A percentile compares a stretch with the other conserved stretches of the same genome.
These are phyloP conservation scores for Sula dactylatra DNA, from an alignment of 2,113 vertebrate genomes.

Conservation along the genomic window DNA sequence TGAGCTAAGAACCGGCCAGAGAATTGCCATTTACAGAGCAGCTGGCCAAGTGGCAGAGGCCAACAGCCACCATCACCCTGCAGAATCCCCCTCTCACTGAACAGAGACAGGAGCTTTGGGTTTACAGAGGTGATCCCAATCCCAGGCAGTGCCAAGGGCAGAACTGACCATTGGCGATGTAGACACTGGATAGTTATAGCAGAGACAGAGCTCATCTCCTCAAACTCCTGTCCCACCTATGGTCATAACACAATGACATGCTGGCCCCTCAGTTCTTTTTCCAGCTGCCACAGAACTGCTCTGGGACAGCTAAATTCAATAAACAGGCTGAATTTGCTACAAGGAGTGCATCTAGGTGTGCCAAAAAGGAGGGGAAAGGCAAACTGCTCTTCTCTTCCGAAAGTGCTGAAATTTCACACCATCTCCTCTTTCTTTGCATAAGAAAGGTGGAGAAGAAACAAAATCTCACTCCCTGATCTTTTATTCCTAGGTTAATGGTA, in stretches of 20 bases:
- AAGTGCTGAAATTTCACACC: not conserved
- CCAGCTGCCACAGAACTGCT: not conserved
- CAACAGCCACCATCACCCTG: not conserved
- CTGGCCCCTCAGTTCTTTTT: not conserved
- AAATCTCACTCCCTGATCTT: not conserved
- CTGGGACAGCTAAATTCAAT: not conserved
- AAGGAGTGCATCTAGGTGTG: not conserved
- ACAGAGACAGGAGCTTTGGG: not conserved
- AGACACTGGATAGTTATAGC: not conserved
- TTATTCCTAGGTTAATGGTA: not conserved
- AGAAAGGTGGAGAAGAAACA: not conserved
- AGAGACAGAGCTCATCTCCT: not conserved
- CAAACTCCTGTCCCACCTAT: not conserved
- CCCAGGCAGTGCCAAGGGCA: not conserved
- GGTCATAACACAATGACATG: rapidly evolving
- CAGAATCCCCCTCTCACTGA: not conserved
- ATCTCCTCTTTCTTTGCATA: not conserved
- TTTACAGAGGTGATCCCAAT: not conserved
- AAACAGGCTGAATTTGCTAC: not conserved
- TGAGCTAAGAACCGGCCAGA: not conserved
- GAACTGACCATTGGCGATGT: not conserved
- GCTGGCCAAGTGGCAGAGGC: not conserved
- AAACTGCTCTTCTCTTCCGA: not conserved
- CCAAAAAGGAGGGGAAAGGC: not conserved
- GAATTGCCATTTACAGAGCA: not conserved